Percentiles rank a stretch among this genome's conserved stretches.
phyloP scores from a whole-genome alignment of 2,113 vertebrate species.

The Hucho hucho region DNA sequence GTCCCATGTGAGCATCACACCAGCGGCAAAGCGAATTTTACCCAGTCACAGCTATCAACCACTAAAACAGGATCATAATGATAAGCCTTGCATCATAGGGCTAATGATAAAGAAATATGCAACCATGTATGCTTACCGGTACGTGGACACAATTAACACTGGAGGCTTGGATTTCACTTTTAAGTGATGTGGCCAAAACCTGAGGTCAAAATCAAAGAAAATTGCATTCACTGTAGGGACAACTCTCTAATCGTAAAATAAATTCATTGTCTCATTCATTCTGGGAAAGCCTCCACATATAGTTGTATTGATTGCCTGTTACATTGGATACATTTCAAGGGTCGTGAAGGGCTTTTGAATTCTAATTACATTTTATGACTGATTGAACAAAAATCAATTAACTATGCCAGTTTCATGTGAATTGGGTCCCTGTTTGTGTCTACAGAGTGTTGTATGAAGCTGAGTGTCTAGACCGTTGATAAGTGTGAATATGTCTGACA shows the following conservation, averaged over 20 bases:
- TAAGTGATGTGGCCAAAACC: background rate
- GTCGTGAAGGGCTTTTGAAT: too few species aligned
- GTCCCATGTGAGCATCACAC: constrained; percentile 50
- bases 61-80: constrained; percentile 28
- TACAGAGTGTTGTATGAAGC: constrained; percentile 71
- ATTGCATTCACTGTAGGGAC: background rate
- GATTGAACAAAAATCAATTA: too few species aligned
- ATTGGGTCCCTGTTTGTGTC: constrained; percentile 27
- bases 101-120: background rate
- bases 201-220: background rate
- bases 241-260: background rate
- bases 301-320: background rate
- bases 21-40: constrained; percentile 44
- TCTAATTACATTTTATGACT: too few species aligned
- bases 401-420: too few species aligned
- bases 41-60: constrained; percentile 14
- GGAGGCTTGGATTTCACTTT: background rate
- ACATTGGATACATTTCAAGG: too few species aligned
- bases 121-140: background rate
- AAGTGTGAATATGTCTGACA: constrained; percentile 70
- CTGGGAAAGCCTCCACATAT: too few species aligned
- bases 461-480: constrained; percentile 55
- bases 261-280: background rate
- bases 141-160: background rate
- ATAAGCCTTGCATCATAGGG: constrained; percentile 23